Percentiles rank a stretch among this genome's conserved stretches.
phyloP scores from a whole-genome alignment of 2,888 invertebrate species.

The Phaonia tiefii region DNA sequence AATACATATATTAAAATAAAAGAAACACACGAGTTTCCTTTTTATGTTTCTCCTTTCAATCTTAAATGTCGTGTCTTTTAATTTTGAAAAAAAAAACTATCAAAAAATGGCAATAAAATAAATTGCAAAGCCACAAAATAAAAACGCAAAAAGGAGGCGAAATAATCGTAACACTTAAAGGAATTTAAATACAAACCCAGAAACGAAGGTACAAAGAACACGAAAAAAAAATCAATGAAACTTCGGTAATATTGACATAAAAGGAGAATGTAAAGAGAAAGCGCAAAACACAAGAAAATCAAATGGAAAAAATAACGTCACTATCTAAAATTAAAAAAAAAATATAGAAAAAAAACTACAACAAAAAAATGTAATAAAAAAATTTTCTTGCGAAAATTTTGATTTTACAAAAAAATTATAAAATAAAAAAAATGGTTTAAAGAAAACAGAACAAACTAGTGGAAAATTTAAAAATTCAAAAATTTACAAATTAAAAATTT shows the following conservation, averaged over 20 bases:
- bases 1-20: constrained; percentile 45
- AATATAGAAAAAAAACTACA: neutral
- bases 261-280: neutral
- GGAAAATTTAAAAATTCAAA: neutral
- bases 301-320: neutral
- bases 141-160: too few relatives aligned
- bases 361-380: neutral
- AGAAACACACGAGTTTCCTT: constrained; percentile 14
- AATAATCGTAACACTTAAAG: too few relatives aligned
- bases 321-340: neutral
- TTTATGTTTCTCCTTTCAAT: neutral
- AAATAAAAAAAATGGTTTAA: neutral
- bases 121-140: too few relatives aligned
- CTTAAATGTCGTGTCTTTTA: constrained; percentile 17
- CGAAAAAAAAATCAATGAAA: constrained; percentile 26
- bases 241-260: constrained; percentile 6
- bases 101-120: too few relatives aligned
- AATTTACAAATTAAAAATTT: constrained; percentile 15
- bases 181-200: neutral
- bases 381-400: neutral
- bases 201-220: neutral
- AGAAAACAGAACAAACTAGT: constrained; percentile 7
- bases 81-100: too few relatives aligned
- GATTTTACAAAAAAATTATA: neutral
- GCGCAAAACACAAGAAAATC: neutral